These are phyloP conservation scores for Drosophila picticornis DNA, from an alignment of 2,888 invertebrate genomes.

Conservation along the genomic window DNA sequence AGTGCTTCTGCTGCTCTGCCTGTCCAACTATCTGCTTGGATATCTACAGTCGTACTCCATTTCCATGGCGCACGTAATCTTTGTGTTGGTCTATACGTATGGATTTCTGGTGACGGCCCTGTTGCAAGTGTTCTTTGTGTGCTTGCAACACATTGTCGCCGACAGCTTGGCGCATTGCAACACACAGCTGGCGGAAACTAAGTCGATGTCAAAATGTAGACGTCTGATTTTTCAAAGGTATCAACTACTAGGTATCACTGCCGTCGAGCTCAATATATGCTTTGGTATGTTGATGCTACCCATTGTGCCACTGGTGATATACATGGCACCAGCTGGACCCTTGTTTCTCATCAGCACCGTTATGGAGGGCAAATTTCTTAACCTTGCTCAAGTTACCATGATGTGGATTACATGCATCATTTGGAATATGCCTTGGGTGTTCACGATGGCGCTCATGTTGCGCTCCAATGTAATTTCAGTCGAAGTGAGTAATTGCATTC, in stretches of 20 bases:
- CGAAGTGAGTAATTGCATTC: slow-evolving; percentile 58
- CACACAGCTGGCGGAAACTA: slow-evolving; percentile 6
- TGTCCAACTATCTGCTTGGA: slow-evolving; percentile 44
- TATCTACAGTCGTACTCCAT: slow-evolving; percentile 11
- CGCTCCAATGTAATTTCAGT: slow-evolving; percentile 48
- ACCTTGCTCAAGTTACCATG: accelerated
- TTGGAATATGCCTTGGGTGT: slow-evolving; percentile 60
- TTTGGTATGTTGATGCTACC: slow-evolving; percentile 56
- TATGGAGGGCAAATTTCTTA: slow-evolving; percentile 45
- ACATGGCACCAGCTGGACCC: slow-evolving; percentile 47
- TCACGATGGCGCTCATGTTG: slow-evolving; percentile 50
- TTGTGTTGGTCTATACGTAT: slow-evolving; percentile 42
- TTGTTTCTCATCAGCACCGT: slow-evolving; percentile 58
- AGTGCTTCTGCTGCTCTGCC: slow-evolving; percentile 23
- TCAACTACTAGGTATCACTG: slow-evolving; percentile 23
- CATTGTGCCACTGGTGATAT: slow-evolving; percentile 49
- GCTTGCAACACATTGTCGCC: slow-evolving; percentile 55
- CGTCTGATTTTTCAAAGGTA: slow-evolving; percentile 32
- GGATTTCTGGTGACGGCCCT: slow-evolving; percentile 46
- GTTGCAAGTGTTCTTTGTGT: slow-evolving; percentile 55
- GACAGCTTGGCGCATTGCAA: slow-evolving; percentile 43
- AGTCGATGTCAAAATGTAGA: not conserved
- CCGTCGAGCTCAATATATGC: slow-evolving; percentile 47
- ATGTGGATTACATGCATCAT: slow-evolving; percentile 24
- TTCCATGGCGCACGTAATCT: slow-evolving; percentile 10